Conservation (phyloP, 2,797 vertebrate species). For the Toxotes lorentzi region DNA sequence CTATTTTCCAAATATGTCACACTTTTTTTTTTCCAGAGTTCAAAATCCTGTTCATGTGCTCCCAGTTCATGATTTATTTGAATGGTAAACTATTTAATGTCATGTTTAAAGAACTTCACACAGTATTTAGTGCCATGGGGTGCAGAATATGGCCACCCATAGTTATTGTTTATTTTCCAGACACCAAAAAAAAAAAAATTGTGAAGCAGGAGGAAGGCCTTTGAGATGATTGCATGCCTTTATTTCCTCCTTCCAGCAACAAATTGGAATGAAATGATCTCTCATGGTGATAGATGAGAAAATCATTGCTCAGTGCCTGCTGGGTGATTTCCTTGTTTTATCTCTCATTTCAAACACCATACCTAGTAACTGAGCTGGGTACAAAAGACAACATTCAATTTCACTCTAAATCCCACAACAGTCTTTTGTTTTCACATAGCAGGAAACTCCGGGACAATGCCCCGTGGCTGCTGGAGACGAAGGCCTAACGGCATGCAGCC, state of each 20-base stretch:
- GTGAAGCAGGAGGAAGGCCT: constrained; percentile 55
- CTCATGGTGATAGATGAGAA: constrained; percentile 77
- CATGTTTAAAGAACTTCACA: constrained; percentile 18
- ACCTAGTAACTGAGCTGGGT: constrained; percentile 48
- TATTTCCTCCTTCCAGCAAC: constrained; percentile 72
- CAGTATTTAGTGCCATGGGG: neutral
- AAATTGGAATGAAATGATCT: constrained; percentile 81
- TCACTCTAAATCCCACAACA: constrained; percentile 66
- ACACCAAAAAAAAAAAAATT: constrained; percentile 33
- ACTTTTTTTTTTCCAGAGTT: neutral
- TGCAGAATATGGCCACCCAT: constrained; percentile 10
- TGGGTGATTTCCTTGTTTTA: constrained; percentile 69
- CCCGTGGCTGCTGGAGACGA: constrained; percentile 47
- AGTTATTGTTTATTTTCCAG: constrained; percentile 66
- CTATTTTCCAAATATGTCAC: neutral
- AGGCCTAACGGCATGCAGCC: constrained; percentile 50
- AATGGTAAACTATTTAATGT: neutral
- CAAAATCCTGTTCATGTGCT: neutral
- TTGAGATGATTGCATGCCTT: constrained; percentile 73
- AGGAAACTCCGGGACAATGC: constrained; percentile 57
- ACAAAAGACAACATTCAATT: constrained; percentile 74
- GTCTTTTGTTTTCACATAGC: constrained; percentile 52
- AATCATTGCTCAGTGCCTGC: constrained; percentile 67
- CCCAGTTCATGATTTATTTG: constrained; percentile 1
- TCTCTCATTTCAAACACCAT: constrained; percentile 64